Percentiles rank a stretch among this genome's conserved stretches.
Conservation (phyloP, 1,140 invertebrate genomes). For the Leptinotarsa defecta region DNA sequence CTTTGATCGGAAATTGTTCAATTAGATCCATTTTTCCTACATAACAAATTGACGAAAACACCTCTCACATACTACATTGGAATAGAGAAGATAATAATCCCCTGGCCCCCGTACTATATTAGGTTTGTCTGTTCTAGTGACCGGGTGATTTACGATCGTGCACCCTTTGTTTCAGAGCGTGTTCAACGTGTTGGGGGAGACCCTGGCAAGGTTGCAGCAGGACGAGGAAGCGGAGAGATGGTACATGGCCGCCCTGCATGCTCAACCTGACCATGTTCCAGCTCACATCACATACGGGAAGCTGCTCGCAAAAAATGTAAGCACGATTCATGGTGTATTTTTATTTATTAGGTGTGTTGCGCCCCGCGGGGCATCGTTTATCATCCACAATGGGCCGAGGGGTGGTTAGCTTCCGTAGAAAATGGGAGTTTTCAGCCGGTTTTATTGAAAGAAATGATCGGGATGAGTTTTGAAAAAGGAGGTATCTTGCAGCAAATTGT, state of each 20-base stretch:
- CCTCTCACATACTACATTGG: too few relatives aligned
- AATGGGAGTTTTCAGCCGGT: too few relatives aligned
- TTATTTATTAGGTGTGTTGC: slow-evolving; percentile 21
- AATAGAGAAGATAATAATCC: not conserved
- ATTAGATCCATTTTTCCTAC: too few relatives aligned
- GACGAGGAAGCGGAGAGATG: slow-evolving; percentile 82
- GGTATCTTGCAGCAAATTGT: too few relatives aligned
- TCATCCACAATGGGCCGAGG: not conserved
- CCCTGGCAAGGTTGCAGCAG: slow-evolving; percentile 78
- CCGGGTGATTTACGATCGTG: slow-evolving; percentile 42
- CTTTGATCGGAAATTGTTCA: too few relatives aligned
- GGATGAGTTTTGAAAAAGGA: too few relatives aligned
- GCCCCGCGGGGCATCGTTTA: slow-evolving; percentile 9
- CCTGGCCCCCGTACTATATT: not conserved
- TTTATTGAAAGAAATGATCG: too few relatives aligned
- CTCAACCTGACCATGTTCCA: slow-evolving; percentile 84
- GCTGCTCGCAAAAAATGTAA: slow-evolving; percentile 86
- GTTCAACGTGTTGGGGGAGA: slow-evolving; percentile 86
- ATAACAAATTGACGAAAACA: too few relatives aligned
- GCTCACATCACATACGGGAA: slow-evolving; percentile 91
- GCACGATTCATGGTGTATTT: slow-evolving; percentile 50
- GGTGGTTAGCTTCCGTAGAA: not conserved
- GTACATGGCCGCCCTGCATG: slow-evolving; percentile 78
- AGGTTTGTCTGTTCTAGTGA: slow-evolving; percentile 14
- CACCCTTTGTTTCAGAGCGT: slow-evolving; percentile 64